phyloP scores from a whole-genome alignment of 2,797 vertebrate genomes.

The Scolopax bukidnonensis region DNA sequence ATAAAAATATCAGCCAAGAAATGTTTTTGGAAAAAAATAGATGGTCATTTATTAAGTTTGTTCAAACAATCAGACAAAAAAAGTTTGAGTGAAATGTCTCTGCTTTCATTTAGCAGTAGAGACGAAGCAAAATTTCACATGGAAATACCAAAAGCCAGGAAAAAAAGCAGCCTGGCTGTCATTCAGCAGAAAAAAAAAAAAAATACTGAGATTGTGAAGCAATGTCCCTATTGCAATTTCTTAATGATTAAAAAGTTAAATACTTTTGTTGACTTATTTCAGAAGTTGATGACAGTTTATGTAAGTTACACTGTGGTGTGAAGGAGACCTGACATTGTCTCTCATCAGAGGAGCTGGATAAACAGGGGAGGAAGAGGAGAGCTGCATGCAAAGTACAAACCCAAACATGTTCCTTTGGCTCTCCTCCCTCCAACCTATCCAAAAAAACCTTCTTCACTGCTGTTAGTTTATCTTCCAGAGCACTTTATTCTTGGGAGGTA shows the following conservation, averaged over 20 bases:
- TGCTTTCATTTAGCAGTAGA: neutral
- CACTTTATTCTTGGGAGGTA: neutral
- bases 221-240: neutral
- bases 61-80: neutral
- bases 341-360: neutral
- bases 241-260: neutral
- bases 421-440: neutral
- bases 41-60: neutral
- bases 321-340: neutral
- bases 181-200: neutral
- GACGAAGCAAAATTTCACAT: neutral
- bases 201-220: neutral
- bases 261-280: neutral
- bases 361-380: neutral
- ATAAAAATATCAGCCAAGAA: neutral
- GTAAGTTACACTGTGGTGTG: rapidly evolving
- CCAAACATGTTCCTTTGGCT: neutral
- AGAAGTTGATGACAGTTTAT: neutral
- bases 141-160: neutral
- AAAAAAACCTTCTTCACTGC: neutral
- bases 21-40: neutral
- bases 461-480: neutral
- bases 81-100: neutral
- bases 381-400: neutral
- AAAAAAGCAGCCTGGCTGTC: neutral